Percentiles rank a stretch among this genome's conserved stretches.
Conservation (phyloP, 2,888 invertebrate species). For the Corbicula japonica region DNA sequence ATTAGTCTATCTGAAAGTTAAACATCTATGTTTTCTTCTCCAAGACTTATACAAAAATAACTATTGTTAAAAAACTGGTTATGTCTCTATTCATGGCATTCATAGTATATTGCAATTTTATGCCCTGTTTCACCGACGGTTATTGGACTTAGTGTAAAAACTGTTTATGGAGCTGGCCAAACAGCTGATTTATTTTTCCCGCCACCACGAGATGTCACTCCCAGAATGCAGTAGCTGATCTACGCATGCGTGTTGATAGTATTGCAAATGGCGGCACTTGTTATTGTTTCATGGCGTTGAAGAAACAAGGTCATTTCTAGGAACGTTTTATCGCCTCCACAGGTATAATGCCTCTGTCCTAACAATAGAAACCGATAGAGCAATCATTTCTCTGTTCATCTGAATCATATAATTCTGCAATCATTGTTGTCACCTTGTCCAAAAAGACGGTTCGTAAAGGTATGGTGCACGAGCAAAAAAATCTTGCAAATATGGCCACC, state of each 20-base stretch:
- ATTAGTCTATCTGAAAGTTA: no score
- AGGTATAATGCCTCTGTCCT: conserved; percentile 80
- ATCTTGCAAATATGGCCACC: conserved; percentile 53
- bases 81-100: no score
- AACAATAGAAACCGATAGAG: conserved; percentile 5
- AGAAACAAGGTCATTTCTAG: conserved; percentile 88
- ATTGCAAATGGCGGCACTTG: conserved; percentile 99
- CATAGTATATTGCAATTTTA: no score
- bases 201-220: conserved; percentile 69
- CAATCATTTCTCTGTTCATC: conserved; percentile 23
- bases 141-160: no score
- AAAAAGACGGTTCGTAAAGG: conserved; percentile 29
- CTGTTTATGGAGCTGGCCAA: not conserved
- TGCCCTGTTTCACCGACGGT: no score
- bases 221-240: conserved; percentile 79
- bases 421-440: conserved; percentile 10
- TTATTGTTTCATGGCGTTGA: conserved; percentile 97
- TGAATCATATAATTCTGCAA: conserved; percentile 27
- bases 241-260: conserved; percentile 87
- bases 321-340: conserved; percentile 87
- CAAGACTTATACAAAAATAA: no score
- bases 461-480: conserved; percentile 39
- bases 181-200: conserved; percentile 51
- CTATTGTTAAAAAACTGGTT: no score
- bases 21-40: no score